Evolutionary conservation across 2,888 invertebrate species (phyloP), one percentile per base, ranked within the genome.

Genomic region (Xestoiulus laeticollis): DNA sequence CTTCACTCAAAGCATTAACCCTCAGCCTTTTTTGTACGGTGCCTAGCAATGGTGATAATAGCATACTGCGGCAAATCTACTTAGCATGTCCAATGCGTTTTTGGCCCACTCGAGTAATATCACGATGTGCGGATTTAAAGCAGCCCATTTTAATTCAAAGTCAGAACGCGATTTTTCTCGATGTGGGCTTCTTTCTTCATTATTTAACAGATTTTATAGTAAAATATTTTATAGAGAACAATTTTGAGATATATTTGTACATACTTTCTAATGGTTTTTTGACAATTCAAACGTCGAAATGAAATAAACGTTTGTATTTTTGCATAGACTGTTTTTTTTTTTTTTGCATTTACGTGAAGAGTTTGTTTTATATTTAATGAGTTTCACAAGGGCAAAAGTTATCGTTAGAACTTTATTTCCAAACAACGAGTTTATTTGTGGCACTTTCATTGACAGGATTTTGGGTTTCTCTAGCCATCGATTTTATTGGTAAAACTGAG

Each of bases 241-340:
- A n/a, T 48, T 59, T 59, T 59, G 59, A 59, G 6, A 19, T 59
- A 59, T 59, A 59, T 59, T 59, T 59, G 59, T 59, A 59, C 59
- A 59, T 59, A 59, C 59, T 59, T n/a, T 59, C 22, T 59, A 59
- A 59, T 59, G 59, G 59, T 8, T n/a, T 10, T 59, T 59, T 59
- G 59, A 59, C n/a, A n/a, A n/a, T n/a, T 22, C 59, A 59, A n/a
- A 59, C 19, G 59, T 19, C 59, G n/a, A 59, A 59, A 59, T 16
- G 59, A 59, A 59, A n/a, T 59, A 59, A 59, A 59, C 59, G 19
- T 59, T 59, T 59, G 59, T 59, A 59, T 59, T 59, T 59, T 59
- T 59, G n/a, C n/a, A 59, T 19, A 59, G 59, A 22, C n/a, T 6
- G 8, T n/a, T 59, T n/a, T 59, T 59, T 14, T 14, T 12, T 16